Conservation (phyloP, 2,888 invertebrate genomes). For the Colletes collaris region DNA sequence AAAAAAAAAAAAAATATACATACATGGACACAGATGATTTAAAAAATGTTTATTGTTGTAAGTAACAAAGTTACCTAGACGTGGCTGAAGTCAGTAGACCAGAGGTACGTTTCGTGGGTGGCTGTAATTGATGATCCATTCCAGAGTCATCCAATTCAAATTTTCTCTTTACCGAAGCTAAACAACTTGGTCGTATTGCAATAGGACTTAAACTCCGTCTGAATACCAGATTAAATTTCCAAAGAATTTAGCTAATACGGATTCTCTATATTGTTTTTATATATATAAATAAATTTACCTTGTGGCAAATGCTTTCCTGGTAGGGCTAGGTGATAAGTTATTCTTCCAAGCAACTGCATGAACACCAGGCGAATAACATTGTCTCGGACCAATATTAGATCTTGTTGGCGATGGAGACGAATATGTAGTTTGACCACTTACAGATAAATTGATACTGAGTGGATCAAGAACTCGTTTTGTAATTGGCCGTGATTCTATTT, state of each 20-base stretch:
- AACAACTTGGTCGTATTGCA: constrained; percentile 87
- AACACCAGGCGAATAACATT: constrained; percentile 85
- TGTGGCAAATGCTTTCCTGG: constrained; percentile 91
- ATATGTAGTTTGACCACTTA: constrained; percentile 84
- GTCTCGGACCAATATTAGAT: constrained; percentile 83
- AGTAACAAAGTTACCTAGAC: constrained; percentile 73
- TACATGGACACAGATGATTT: background rate
- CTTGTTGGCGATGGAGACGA: constrained; percentile 87
- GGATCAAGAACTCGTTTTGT: constrained; percentile 81
- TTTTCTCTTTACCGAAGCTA: constrained; percentile 86
- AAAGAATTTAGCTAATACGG: background rate
- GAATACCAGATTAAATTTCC: constrained; percentile 42
- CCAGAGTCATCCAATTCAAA: constrained; percentile 85
- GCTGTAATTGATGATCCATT: constrained; percentile 78
- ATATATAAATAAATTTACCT: constrained; percentile 79
- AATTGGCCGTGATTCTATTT: constrained; percentile 73
- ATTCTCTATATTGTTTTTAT: background rate
- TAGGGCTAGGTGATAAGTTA: constrained; percentile 91
- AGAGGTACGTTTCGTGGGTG: constrained; percentile 81
- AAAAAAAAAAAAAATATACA: too few species aligned
- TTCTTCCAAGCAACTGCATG: constrained; percentile 84
- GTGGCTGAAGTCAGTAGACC: constrained; percentile 80
- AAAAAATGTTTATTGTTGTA: constrained; percentile 1
- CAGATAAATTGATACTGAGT: constrained; percentile 81
- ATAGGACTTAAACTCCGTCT: constrained; percentile 94